Percentiles rank a stretch among this genome's conserved stretches.
Conservation (phyloP, 2,888 invertebrate species). For the Sicus ferrugineus region DNA sequence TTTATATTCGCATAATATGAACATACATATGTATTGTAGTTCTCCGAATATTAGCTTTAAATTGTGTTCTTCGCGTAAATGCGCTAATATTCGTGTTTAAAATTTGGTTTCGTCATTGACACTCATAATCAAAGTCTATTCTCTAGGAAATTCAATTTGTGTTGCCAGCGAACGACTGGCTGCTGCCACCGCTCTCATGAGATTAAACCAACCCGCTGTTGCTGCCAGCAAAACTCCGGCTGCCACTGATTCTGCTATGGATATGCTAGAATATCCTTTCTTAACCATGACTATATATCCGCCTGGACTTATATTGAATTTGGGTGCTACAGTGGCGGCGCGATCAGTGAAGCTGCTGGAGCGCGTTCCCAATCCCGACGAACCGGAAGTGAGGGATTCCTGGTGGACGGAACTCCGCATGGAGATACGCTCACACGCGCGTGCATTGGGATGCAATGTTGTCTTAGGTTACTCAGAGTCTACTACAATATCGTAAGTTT, state of each 20-base stretch:
- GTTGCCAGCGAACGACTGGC: conserved; percentile 72
- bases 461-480: conserved; percentile 94
- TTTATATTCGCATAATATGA: too few species aligned
- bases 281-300: conserved; percentile 92
- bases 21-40: too few species aligned
- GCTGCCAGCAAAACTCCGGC: conserved; percentile 70
- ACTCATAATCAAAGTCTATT: too few species aligned
- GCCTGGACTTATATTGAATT: conserved; percentile 84
- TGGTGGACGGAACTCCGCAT: conserved; percentile 98
- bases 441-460: conserved; percentile 91
- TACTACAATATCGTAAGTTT: conserved; percentile 85
- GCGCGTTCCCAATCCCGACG: conserved; percentile 83
- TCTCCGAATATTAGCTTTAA: too few species aligned
- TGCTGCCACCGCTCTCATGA: conserved; percentile 67
- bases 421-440: conserved; percentile 92
- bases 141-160: conserved; percentile 76
- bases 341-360: conserved; percentile 84
- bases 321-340: conserved; percentile 87
- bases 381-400: conserved; percentile 88
- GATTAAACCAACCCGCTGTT: conserved; percentile 70
- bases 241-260: conserved; percentile 74
- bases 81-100: not conserved
- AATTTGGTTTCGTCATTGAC: too few species aligned
- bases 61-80: too few species aligned
- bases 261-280: conserved; percentile 95